A percentile compares a stretch with the other conserved stretches of the same genome.
phyloP scores from a whole-genome alignment of 1,140 invertebrate species.

The Palaemon carinicauda region DNA sequence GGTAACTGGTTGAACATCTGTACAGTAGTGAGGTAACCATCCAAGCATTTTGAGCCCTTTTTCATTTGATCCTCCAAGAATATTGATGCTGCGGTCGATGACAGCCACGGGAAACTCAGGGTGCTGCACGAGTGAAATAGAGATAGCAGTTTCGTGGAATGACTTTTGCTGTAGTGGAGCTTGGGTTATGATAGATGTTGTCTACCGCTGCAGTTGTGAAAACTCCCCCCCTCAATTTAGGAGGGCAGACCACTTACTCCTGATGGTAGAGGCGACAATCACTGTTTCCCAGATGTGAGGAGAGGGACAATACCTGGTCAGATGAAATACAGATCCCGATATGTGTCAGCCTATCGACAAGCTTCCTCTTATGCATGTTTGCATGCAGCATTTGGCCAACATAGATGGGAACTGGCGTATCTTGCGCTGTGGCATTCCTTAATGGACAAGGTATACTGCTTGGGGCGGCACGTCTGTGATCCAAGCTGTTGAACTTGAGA shows the following conservation, averaged over 20 bases:
- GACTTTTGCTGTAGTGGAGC: slow-evolving; percentile 17
- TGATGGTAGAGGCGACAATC: slow-evolving; percentile 16
- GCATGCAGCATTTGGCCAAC: too few species aligned
- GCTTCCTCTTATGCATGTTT: too few species aligned
- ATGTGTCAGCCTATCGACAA: too few species aligned
- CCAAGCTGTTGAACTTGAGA: slow-evolving; percentile 19
- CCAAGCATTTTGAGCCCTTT: slow-evolving; percentile 9
- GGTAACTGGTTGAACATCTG: too few species aligned
- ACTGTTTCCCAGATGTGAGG: background rate
- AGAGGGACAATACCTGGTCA: background rate
- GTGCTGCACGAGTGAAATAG: slow-evolving; percentile 18
- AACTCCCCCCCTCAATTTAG: slow-evolving; percentile 9
- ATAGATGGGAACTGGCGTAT: too few species aligned
- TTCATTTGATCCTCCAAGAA: slow-evolving; percentile 1
- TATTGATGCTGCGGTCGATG: slow-evolving; percentile 6
- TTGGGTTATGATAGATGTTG: slow-evolving; percentile 13
- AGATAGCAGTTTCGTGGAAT: slow-evolving; percentile 21
- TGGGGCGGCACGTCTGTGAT: too few species aligned
- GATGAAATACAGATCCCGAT: too few species aligned
- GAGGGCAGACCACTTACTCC: slow-evolving; percentile 17
- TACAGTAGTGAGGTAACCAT: background rate
- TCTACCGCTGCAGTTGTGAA: slow-evolving; percentile 15
- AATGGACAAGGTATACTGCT: too few species aligned
- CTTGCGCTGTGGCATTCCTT: too few species aligned
- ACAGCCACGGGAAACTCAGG: background rate